Evolutionary conservation across 1,140 invertebrate genomes (phyloP), one percentile per base, ranked within the genome.

Genomic region (Eufriesea mexicana): DNA sequence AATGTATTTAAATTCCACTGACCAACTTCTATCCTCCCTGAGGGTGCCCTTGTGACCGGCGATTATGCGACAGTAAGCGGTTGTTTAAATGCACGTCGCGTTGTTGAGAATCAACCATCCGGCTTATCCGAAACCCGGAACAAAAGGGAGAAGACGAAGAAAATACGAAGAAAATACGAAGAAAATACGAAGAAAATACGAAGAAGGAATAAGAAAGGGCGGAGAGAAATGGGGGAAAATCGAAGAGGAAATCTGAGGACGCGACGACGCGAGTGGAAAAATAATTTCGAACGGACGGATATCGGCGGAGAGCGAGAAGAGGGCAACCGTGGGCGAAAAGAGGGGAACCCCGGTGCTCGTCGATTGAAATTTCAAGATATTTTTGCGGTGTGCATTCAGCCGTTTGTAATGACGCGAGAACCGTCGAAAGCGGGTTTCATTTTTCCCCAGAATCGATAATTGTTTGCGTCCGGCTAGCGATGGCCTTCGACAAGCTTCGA

Each of bases 361-460:
- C 20, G 28, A 66, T 67, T 54, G 42, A 81, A 75, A 57, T 75
- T 75, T 75, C 25, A 45, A 61, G 25, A 57, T 75, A 81, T 75
- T 75, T 67, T 66, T 57, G 25, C 51, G 20, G 51, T 35, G 7
- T 4, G 45, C 71, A 75, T 75, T 81, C 71, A 49, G 51, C 61
- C 79, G 51, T 66, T 81, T 67, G 62, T 49, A 55, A 66, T 45
- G n/a, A 57, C 25, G 14, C 51, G 51, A 47, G 79, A 49, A 25
- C 25, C 51, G 42, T 57, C 23, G 23, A 81, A 42, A 49, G 16
- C 14, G 42, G 14, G 4, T 59, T 76, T 57, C 79, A 68, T 82
- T 67, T 68, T 76, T 57, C 6, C 54, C 20, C 6, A 35, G 54
- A 59, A 82, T 68, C 79, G 73, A 82, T 82, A 82, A 76, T 82